Base-by-base conservation (phyloP, 2,888 invertebrate species). In the Drosophila setosimentum region DNA sequence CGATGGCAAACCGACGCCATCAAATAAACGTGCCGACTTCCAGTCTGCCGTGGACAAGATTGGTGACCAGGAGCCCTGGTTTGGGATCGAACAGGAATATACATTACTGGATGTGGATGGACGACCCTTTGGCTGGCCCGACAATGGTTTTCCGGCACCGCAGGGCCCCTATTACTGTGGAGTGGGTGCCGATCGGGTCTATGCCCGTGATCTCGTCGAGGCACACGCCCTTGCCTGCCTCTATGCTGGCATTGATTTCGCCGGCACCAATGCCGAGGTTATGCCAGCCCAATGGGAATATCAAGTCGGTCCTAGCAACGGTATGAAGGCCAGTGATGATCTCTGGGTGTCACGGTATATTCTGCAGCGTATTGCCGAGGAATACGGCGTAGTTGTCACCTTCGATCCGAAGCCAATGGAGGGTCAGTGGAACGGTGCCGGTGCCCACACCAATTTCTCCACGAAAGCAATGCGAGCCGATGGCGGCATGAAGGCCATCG, bases 371-470 rank as follows among this genome's bases (percentile, higher is more conserved):
- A 94, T 95, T 21, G 94, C 95, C 5, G 95, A 95, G 89, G 95
- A 95, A 73, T 95, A 94, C 80, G 95, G 95, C 18, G 93, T 95
- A 13, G 93, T 93, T 2, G 94, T 95, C 0, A 93, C 94, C 1
- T 93, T 95, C 53, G 94, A 95, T 80, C 95, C 95, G 1, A 95
- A 95, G 80, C 95, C 95, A 0, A 94, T 95, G 45, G 96, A 96
- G 58, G 93, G 93, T 1, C 96, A 97, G 92, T 98, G 98, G 98
- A 98, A 98, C 92, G 98, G 98, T 0, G 97, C 99, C 49, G 99
- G 98, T 1, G 97, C 97, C 81, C 98, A 99, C 92, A 96, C 96
- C 62, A 98, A 98, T 93, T 98, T 98, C 94, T 98, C 98, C 67
- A 97, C 98, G 0, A 95, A 96, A 83, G 94, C 93, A 18, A 99